phyloP scores from a whole-genome alignment of 2,113 vertebrate species.

The Eidolon helvum region DNA sequence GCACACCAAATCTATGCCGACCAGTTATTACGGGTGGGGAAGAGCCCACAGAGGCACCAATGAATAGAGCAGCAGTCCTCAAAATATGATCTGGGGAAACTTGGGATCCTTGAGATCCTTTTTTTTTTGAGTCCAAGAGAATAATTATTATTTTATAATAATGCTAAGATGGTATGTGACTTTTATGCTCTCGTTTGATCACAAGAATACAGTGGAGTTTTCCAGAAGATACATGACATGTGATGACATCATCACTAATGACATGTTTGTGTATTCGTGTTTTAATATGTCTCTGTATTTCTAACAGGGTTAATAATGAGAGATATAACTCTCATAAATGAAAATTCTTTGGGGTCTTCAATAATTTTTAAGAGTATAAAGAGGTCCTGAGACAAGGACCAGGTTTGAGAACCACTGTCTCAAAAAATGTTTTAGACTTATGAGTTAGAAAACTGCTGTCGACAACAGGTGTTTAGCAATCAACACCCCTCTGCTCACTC shows the following conservation, averaged over 20 bases:
- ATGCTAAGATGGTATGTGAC: not conserved
- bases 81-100: not conserved
- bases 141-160: not conserved
- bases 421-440: not conserved
- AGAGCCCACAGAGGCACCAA: not conserved
- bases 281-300: not conserved
- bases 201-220: not conserved
- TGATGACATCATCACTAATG: not conserved
- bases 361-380: not conserved
- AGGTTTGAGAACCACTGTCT: not conserved
- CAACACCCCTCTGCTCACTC: too few species aligned
- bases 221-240: not conserved
- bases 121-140: not conserved
- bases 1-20: not conserved
- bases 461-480: conserved; percentile 85
- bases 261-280: not conserved
- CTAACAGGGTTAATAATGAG: not conserved
- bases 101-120: not conserved
- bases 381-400: not conserved
- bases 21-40: not conserved
- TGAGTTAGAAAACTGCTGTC: conserved; percentile 62
- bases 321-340: not conserved
- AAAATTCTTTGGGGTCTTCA: not conserved
- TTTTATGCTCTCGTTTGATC: not conserved
- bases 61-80: not conserved